phyloP scores from a whole-genome alignment of 2,888 invertebrate genomes.

The Hetaerina titia region DNA sequence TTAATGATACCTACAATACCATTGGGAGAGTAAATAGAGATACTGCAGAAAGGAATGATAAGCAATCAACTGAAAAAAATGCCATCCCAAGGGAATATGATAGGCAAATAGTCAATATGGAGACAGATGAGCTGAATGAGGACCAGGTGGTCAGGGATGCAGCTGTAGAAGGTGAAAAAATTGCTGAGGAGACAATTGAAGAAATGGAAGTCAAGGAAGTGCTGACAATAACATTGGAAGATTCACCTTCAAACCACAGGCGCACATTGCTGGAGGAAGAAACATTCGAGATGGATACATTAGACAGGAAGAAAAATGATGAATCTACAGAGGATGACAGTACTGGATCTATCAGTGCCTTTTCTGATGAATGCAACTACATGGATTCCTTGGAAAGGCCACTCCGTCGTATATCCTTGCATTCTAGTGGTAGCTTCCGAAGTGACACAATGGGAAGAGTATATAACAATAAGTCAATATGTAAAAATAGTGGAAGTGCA shows the following conservation, averaged over 20 bases:
- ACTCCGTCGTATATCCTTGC: slow-evolving; percentile 82
- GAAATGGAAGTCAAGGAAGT: slow-evolving; percentile 84
- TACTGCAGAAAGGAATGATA: neutral
- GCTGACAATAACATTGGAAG: slow-evolving; percentile 90
- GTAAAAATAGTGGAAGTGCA: slow-evolving; percentile 32
- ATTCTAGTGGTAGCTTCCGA: slow-evolving; percentile 84
- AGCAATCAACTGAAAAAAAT: neutral
- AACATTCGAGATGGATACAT: slow-evolving; percentile 91
- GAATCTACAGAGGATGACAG: slow-evolving; percentile 73
- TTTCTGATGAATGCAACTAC: slow-evolving; percentile 71
- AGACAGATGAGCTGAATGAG: neutral
- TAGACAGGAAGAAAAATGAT: slow-evolving; percentile 87
- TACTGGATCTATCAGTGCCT: slow-evolving; percentile 68
- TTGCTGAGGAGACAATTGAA: slow-evolving; percentile 28
- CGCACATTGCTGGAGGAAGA: slow-evolving; percentile 86
- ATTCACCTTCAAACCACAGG: slow-evolving; percentile 87
- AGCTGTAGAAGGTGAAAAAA: neutral
- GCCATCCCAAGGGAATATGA: neutral
- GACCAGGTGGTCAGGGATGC: neutral
- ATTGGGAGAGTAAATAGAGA: slow-evolving; percentile 74
- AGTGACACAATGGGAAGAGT: slow-evolving; percentile 76
- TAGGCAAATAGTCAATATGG: neutral
- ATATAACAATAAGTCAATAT: neutral
- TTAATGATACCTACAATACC: slow-evolving; percentile 84
- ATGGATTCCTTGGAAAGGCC: slow-evolving; percentile 81